A percentile compares a stretch with the other conserved stretches of the same genome.
Conservation (phyloP, 2,888 invertebrate genomes). For the Sabatieria punctata region DNA sequence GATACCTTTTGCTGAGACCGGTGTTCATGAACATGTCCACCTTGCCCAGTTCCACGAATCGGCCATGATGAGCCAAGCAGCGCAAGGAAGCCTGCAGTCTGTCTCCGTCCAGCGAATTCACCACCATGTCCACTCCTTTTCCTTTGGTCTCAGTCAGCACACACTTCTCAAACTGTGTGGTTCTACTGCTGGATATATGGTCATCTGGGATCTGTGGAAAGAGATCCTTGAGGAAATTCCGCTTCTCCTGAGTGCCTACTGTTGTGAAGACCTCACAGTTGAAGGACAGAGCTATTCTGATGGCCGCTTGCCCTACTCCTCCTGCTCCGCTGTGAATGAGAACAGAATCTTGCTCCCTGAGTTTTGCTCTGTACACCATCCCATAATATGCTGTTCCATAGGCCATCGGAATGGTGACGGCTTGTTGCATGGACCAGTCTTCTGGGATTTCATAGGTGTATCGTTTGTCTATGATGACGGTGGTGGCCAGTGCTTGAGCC, state of each 20-base stretch:
- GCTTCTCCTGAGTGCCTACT: slow-evolving; percentile 10
- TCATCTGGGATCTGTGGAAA: slow-evolving; percentile 61
- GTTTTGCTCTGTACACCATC: slow-evolving; percentile 60
- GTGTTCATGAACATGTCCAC: slow-evolving; percentile 78
- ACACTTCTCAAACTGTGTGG: slow-evolving; percentile 74
- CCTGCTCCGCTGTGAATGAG: slow-evolving; percentile 38
- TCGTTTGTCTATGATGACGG: slow-evolving; percentile 58
- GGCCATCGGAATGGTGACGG: slow-evolving; percentile 36
- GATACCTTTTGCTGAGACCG: slow-evolving; percentile 51
- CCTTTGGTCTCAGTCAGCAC: too few relatives aligned
- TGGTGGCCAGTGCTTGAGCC: slow-evolving; percentile 60
- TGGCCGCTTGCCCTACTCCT: slow-evolving; percentile 88
- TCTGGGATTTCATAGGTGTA: slow-evolving; percentile 39
- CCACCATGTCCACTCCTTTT: slow-evolving; percentile 73
- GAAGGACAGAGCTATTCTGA: slow-evolving; percentile 66
- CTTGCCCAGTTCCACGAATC: slow-evolving; percentile 91
- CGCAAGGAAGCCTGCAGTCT: slow-evolving; percentile 72
- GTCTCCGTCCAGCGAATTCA: slow-evolving; percentile 81
- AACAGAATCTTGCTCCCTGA: too few relatives aligned
- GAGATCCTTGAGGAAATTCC: slow-evolving; percentile 58
- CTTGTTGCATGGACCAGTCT: slow-evolving; percentile 41
- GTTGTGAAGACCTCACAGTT: slow-evolving; percentile 77
- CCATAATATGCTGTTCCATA: slow-evolving; percentile 51
- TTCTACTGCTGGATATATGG: slow-evolving; percentile 75
- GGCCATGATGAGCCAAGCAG: slow-evolving; percentile 68